phyloP scores from a whole-genome alignment of 2,113 vertebrate genomes.

The Bubo blakistoni region DNA sequence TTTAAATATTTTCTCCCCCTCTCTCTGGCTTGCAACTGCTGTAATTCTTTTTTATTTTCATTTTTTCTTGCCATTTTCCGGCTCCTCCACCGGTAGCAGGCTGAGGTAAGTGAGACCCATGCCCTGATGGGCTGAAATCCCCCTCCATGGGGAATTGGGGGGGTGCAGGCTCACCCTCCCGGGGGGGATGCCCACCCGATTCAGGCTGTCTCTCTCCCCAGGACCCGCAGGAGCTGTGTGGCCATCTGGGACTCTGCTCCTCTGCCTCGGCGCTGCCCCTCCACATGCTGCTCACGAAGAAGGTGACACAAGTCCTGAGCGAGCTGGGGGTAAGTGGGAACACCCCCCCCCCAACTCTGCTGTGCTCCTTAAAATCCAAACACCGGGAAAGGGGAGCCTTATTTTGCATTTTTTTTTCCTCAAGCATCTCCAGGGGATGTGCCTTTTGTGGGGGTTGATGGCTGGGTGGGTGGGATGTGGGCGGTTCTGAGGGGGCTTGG shows the following conservation, averaged over 20 bases:
- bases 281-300: slow-evolving; percentile 70
- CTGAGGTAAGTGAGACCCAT: slow-evolving; percentile 55
- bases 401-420: not conserved
- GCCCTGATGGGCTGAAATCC: fast-evolving
- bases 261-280: slow-evolving; percentile 64
- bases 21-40: not conserved
- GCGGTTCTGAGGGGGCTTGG: fast-evolving
- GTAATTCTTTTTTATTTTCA: slow-evolving; percentile 17
- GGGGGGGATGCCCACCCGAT: fast-evolving
- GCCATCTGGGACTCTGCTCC: slow-evolving; percentile 77
- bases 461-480: not conserved
- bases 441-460: fast-evolving
- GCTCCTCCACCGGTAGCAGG: slow-evolving; percentile 7
- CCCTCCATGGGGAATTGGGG: not conserved
- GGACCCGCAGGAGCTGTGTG: slow-evolving; percentile 81
- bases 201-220: not conserved
- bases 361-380: not conserved
- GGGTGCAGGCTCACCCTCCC: not conserved
- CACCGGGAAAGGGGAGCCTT: fast-evolving
- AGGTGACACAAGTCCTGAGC: slow-evolving; percentile 37
- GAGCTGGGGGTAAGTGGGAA: not conserved
- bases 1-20: not conserved
- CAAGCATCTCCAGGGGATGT: not conserved
- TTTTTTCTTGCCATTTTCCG: not conserved
- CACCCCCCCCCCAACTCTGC: fast-evolving